Evolutionary conservation across 2,113 vertebrate species (phyloP), one percentile per base, ranked within the genome.

Genomic region (Sarotherodon lohbergeri): DNA sequence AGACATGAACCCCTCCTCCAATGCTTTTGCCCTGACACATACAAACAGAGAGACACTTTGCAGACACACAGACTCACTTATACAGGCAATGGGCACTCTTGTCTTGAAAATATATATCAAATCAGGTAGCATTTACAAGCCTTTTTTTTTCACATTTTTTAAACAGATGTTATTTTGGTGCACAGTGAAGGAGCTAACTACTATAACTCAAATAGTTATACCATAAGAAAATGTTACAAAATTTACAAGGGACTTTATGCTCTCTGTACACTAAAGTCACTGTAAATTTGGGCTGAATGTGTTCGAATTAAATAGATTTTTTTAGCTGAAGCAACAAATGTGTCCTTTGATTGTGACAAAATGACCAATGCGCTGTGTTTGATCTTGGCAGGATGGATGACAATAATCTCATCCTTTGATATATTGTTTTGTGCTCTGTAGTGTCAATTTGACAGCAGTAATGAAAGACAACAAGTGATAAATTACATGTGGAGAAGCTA

Each of bases 31-130:
- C 59, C 46, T 80, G 82, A 90, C 88, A 84, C 82, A 90, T 52
- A 86, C 71, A 91, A 85, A 90, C 84, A 87, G 39, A 73, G 34
- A 89, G 79, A 91, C 85, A 86, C 85, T 86, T 83, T 83, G 81
- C 71, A 88, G 81, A 83, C 54, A 43, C 84, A 85, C 76, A 87
- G 82, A 80, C 57, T 55, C 83, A 61, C 63, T 89, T 90, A 91
- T 80, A 36, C 59, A 89, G 48, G 46, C 66, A 86, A 88, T 54
- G 85, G 85, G 90, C 80, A 83, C 76, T 57, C 50, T 9, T 3
- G 43, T 52, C 79, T 87, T 79, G 82, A 78, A 78, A 89, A 84
- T 56, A 81, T 41, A 13, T 63, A 88, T 85, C 84, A 80, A 83
- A 61, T 83, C 61, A 71, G 5, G 17, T 63, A 86, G 41, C 12